Percentiles rank a stretch among this genome's conserved stretches.
These are phyloP conservation scores for Neoniphon sammara DNA, from an alignment of 2,797 vertebrate genomes.

Conservation along the genomic window DNA sequence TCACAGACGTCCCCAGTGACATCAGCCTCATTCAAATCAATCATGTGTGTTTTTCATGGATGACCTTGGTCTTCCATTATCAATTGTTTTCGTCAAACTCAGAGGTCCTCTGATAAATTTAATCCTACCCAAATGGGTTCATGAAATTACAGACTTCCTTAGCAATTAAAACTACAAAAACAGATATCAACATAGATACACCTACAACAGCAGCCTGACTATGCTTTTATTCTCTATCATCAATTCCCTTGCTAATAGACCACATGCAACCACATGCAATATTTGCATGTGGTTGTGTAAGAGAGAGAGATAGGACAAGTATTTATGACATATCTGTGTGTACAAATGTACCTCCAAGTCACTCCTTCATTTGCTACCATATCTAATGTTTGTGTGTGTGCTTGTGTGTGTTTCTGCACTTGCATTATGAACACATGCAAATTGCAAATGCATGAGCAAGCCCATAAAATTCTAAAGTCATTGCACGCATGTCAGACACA, in stretches of 20 bases:
- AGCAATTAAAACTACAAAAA: too few species aligned
- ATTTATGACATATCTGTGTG: constrained; percentile 19
- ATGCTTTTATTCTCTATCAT: constrained; percentile 70
- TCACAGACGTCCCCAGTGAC: too few species aligned
- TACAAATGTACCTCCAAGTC: not conserved
- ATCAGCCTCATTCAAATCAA: too few species aligned
- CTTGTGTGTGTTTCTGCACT: not conserved
- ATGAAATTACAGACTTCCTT: constrained; percentile 11
- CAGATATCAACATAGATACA: too few species aligned
- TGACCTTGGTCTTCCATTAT: too few species aligned
- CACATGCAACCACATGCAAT: too few species aligned
- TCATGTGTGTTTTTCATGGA: too few species aligned
- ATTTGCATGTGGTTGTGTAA: not conserved
- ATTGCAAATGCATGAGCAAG: constrained; percentile 54
- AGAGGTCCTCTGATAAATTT: constrained; percentile 17
- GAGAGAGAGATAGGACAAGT: not conserved
- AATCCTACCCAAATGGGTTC: constrained; percentile 1
- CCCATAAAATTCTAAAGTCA: too few species aligned
- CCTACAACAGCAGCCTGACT: constrained; percentile 78
- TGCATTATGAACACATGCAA: not conserved
- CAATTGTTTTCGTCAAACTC: too few species aligned
- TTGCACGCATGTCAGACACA: constrained; percentile 22
- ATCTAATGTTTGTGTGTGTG: constrained; percentile 11
- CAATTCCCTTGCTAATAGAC: too few species aligned
- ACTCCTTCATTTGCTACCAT: not conserved